Percentiles rank a stretch among this genome's conserved stretches.
These are phyloP conservation scores for Andrena marginata DNA, from an alignment of 2,888 invertebrate genomes.

Conservation along the genomic window DNA sequence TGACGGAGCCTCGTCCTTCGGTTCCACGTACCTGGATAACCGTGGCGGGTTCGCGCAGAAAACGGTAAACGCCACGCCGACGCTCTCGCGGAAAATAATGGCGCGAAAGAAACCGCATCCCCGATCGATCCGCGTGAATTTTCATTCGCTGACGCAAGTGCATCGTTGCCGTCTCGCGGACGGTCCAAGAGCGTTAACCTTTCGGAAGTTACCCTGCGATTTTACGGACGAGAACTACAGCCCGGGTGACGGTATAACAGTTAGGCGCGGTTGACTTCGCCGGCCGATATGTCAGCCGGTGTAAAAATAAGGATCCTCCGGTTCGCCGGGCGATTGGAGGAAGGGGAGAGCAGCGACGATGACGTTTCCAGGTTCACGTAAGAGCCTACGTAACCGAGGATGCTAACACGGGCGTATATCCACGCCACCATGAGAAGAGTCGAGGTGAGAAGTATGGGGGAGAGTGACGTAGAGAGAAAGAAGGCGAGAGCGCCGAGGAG, in stretches of 20 bases:
- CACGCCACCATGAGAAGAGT: slow-evolving; percentile 38
- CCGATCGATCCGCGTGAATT: slow-evolving; percentile 22
- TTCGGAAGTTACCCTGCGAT: not conserved
- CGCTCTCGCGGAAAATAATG: not conserved
- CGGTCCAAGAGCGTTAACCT: not conserved
- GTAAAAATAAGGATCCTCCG: slow-evolving; percentile 48
- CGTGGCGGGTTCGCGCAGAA: not conserved
- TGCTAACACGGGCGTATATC: slow-evolving; percentile 34
- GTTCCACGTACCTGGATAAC: slow-evolving; percentile 28
- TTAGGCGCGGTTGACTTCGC: slow-evolving; percentile 22
- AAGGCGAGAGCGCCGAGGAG: slow-evolving; percentile 12
- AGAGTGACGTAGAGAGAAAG: slow-evolving; percentile 39
- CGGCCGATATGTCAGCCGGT: slow-evolving; percentile 5
- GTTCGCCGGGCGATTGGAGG: not conserved
- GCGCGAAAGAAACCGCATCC: not conserved
- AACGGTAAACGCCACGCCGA: not conserved
- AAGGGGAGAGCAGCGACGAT: slow-evolving; percentile 22
- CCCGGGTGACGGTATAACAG: slow-evolving; percentile 7
- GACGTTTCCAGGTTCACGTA: slow-evolving; percentile 59
- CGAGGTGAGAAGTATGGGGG: slow-evolving; percentile 36
- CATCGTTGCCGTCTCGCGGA: not conserved
- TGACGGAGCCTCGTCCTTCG: slow-evolving; percentile 52
- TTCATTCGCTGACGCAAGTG: slow-evolving; percentile 10
- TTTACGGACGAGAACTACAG: slow-evolving; percentile 41
- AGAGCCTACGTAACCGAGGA: slow-evolving; percentile 57